These are phyloP conservation scores for Acheta domesticus DNA, from an alignment of 2,888 invertebrate genomes.

Conservation along the genomic window DNA sequence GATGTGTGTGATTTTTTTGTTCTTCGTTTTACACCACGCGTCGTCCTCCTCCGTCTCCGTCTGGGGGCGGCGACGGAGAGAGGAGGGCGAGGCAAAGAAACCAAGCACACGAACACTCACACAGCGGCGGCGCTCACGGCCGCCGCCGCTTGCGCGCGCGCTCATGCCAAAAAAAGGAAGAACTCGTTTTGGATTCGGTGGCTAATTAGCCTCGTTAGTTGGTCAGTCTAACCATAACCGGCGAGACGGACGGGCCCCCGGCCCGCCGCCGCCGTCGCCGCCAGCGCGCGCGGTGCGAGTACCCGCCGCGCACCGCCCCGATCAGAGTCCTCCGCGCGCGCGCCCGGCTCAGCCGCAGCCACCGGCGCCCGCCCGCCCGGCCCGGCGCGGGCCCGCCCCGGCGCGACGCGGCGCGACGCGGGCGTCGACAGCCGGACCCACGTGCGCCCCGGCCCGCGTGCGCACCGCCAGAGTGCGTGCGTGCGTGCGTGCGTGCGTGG, in stretches of 20 bases:
- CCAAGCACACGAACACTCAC: background rate
- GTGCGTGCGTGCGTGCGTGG: no score
- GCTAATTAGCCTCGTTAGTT: slow-evolving; percentile 51
- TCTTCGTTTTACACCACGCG: slow-evolving; percentile 5
- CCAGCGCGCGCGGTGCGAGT: background rate
- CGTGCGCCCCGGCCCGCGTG: no score
- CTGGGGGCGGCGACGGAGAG: background rate
- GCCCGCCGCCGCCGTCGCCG: slow-evolving; percentile 11
- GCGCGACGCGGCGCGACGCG: no score
- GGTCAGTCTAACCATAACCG: slow-evolving; percentile 47
- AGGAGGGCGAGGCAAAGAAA: background rate
- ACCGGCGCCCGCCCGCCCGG: background rate
- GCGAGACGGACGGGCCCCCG: slow-evolving; percentile 40
- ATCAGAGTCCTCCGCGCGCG: background rate
- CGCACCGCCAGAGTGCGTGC: no score
- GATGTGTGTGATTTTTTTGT: slow-evolving; percentile 18
- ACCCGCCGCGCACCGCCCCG: background rate
- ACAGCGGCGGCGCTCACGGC: no score
- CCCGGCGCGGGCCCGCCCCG: no score
- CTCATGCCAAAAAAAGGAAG: slow-evolving; percentile 33
- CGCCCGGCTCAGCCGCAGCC: background rate
- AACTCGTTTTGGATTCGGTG: slow-evolving; percentile 52
- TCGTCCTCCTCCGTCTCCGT: background rate
- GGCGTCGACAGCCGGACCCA: no score
- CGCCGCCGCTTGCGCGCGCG: no score